Evolutionary conservation across 2,797 vertebrate genomes (phyloP), one percentile per base, ranked within the genome.

Genomic region (Emydoidea blandingii): DNA sequence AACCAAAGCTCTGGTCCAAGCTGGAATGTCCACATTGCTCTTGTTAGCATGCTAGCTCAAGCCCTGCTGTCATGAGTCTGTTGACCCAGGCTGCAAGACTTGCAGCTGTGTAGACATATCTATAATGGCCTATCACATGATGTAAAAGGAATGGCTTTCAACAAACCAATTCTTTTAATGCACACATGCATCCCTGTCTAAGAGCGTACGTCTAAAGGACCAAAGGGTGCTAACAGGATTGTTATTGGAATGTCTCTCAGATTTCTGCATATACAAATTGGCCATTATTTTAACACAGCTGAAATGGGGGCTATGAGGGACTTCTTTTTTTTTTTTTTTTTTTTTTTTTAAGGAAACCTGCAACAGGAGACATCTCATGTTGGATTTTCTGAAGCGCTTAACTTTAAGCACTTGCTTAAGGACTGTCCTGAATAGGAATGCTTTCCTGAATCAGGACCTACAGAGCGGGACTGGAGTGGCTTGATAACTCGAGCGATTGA

Each of bases 361-460:
- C 96, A 95, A 90, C 80, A 54, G 90, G 89, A 59, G 86, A 41
- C 92, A 96, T 94, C 1, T 44, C 85, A 83, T 53, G 49, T 18
- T 27, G 10, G 82, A 89, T 91, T 80, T 96, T 93, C 76, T 80
- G 88, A 91, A 90, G 79, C 85, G 80, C 91, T 91, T 95, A 86
- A 85, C 92, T 76, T 65, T 37, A 65, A 37, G 34, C 16, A 65
- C 62, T 5, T 65, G 62, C 62, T 34, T 65, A 65, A n/a, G 18
- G 62, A n/a, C 25, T 15, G 31, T 1, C 23, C 57, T 37, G 9
- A 1, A 37, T 16, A 16, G 29, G 8, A 29, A 23, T 0, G 7
- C 2, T 79, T 41, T 54, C 23, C 86, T 54, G 2, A 23, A 41
- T 57, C 54, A 49, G n/a, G 19, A 6, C 3, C 56, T 56, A 79